A percentile compares a stretch with the other conserved stretches of the same genome.
Evolutionary conservation across 1,140 invertebrate genomes (phyloP).

Genomic region (Microplitis demolitor): DNA sequence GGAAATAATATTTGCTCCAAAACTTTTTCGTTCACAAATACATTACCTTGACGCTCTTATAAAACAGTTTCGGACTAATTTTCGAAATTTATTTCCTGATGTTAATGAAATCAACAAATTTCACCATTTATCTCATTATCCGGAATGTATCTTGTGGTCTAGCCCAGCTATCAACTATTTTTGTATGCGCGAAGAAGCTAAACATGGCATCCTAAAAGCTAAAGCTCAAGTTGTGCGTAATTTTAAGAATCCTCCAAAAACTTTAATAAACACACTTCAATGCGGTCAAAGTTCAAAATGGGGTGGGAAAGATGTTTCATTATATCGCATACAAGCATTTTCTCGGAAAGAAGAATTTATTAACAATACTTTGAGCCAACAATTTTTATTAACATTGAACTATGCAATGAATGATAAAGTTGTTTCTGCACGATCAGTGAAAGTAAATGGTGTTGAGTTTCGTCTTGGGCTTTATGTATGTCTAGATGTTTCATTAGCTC

Average conservation of each 20-base stretch:
- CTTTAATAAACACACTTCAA: neutral
- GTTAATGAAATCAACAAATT: conserved; percentile 20
- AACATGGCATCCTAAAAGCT: conserved; percentile 29
- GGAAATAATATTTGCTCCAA: conserved; percentile 35
- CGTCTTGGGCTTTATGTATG: neutral
- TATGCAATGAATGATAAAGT: neutral
- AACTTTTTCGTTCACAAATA: conserved; percentile 27
- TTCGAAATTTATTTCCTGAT: neutral
- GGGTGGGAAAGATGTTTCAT: neutral
- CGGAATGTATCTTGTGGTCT: conserved; percentile 9
- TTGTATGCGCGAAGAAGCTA: conserved; percentile 28
- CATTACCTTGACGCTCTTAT: conserved; percentile 23
- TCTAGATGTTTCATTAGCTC: neutral
- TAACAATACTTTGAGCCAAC: neutral
- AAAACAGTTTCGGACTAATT: neutral
- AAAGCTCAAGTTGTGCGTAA: neutral
- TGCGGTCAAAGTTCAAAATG: neutral
- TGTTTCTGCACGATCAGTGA: neutral
- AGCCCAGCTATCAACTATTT: conserved; percentile 26
- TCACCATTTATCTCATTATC: conserved; percentile 28
- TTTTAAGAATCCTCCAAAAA: neutral
- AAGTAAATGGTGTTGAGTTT: neutral
- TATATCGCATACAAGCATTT: neutral
- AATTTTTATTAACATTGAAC: neutral
- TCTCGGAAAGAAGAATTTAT: neutral